Conservation (phyloP, 1,140 invertebrate species). For the Colletes latitarsis region DNA sequence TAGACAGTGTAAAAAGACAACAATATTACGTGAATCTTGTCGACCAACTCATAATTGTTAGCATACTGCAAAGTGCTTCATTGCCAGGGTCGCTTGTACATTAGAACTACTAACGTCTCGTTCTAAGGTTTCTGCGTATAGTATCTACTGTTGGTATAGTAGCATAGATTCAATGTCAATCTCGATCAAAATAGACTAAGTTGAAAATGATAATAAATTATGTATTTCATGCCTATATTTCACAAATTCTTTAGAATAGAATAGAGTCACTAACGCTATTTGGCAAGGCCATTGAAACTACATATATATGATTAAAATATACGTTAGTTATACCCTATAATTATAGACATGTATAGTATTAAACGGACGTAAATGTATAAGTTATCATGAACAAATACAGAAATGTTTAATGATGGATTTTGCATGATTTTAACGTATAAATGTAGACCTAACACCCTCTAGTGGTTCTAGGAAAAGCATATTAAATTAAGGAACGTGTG, state of each 20-base stretch:
- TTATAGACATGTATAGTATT: not conserved
- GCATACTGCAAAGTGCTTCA: slow-evolving; percentile 40
- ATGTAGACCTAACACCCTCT: slow-evolving; percentile 49
- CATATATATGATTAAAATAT: not conserved
- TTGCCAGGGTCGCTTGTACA: slow-evolving; percentile 42
- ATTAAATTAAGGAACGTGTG: slow-evolving; percentile 44
- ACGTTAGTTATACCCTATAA: not conserved
- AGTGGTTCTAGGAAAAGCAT: slow-evolving; percentile 34
- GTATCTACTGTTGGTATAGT: slow-evolving; percentile 30
- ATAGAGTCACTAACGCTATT: not conserved
- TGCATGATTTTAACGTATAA: not conserved
- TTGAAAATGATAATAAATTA: slow-evolving; percentile 6
- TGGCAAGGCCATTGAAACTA: not conserved
- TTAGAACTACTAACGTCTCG: not conserved
- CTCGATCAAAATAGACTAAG: slow-evolving; percentile 4
- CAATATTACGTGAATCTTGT: not conserved
- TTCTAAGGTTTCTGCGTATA: slow-evolving; percentile 33
- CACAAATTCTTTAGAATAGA: not conserved
- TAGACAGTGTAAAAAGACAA: not conserved
- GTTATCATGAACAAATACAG: not conserved
- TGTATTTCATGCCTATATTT: slow-evolving; percentile 1
- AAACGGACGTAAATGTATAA: slow-evolving; percentile 4
- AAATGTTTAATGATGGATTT: not conserved
- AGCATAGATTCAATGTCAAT: slow-evolving; percentile 16
- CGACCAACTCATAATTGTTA: not conserved